A percentile compares a stretch with the other conserved stretches of the same genome.
These are phyloP conservation scores for Dromiciops gliroides DNA, from an alignment of 2,113 vertebrate species.

Conservation along the genomic window DNA sequence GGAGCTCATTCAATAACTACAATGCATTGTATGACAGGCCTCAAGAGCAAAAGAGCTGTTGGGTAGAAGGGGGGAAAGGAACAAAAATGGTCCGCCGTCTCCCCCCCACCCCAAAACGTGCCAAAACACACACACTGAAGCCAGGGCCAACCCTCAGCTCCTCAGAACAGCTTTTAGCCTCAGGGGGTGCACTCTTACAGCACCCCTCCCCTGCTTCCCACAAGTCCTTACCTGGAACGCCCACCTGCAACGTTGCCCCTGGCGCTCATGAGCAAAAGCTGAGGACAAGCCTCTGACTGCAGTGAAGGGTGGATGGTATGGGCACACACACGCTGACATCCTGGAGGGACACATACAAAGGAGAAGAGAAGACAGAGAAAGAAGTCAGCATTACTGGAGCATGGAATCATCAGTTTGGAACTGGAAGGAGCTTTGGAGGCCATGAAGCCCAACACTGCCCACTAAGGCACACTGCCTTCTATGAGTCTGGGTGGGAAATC, in stretches of 20 bases:
- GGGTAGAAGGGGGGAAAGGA: neutral
- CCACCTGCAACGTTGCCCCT: neutral
- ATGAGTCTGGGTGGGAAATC: neutral
- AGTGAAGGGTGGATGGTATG: neutral
- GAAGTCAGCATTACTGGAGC: neutral
- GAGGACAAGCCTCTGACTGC: neutral
- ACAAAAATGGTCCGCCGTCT: neutral
- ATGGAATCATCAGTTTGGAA: neutral
- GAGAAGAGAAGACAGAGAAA: neutral
- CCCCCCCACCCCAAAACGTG: too few relatives aligned
- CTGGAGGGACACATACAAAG: constrained; percentile 45
- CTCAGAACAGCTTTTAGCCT: neutral
- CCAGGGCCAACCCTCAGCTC: too few relatives aligned
- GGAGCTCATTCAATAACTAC: neutral
- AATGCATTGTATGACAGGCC: too few relatives aligned
- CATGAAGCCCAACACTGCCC: neutral
- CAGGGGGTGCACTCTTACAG: too few relatives aligned
- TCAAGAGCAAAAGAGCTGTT: neutral
- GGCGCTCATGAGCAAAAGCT: neutral
- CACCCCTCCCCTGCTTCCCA: neutral
- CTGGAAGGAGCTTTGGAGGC: neutral
- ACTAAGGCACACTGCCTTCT: neutral
- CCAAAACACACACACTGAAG: neutral
- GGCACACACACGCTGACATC: constrained; percentile 2
- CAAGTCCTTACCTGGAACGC: constrained; percentile 26